Percentiles rank a stretch among this genome's conserved stretches.
These are phyloP conservation scores for Anoplolepis gracilipes DNA, from an alignment of 1,140 invertebrate genomes.

Conservation along the genomic window DNA sequence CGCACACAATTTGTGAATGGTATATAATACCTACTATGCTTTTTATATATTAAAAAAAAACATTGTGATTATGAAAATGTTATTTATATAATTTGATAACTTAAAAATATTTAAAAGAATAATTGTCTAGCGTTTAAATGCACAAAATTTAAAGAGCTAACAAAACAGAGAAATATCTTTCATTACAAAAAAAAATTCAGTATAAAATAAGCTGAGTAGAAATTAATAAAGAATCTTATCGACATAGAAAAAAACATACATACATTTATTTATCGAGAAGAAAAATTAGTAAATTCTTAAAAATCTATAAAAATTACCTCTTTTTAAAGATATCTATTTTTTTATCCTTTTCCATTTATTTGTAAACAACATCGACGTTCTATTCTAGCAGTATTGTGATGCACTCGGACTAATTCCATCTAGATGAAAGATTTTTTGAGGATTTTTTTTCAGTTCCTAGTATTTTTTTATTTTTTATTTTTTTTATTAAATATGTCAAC, in stretches of 20 bases:
- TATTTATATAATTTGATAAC: conserved; percentile 25
- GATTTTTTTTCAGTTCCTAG: conserved; percentile 7
- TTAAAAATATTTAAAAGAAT: background rate
- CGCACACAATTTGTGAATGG: background rate
- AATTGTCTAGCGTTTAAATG: background rate
- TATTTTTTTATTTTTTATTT: conserved; percentile 18
- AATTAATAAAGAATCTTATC: conserved; percentile 14
- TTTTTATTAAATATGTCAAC: conserved; percentile 39
- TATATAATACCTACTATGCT: background rate
- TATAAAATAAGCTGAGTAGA: background rate
- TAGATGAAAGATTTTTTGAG: conserved; percentile 18
- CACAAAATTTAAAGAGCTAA: background rate
- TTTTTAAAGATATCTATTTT: background rate
- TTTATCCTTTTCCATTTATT: background rate
- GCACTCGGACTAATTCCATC: conserved; percentile 20
- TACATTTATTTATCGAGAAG: too few species aligned
- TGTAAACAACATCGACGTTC: conserved; percentile 8
- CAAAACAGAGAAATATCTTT: background rate
- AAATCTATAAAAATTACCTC: background rate
- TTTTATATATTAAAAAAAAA: background rate
- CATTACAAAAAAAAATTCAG: background rate
- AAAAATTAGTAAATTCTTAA: background rate
- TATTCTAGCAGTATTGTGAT: conserved; percentile 19
- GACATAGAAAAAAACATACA: background rate
- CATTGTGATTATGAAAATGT: background rate